Percentiles rank a stretch among this genome's conserved stretches.
Evolutionary conservation across 2,113 vertebrate species (phyloP).

Genomic region (Rhinopomastus cyanomelas): DNA sequence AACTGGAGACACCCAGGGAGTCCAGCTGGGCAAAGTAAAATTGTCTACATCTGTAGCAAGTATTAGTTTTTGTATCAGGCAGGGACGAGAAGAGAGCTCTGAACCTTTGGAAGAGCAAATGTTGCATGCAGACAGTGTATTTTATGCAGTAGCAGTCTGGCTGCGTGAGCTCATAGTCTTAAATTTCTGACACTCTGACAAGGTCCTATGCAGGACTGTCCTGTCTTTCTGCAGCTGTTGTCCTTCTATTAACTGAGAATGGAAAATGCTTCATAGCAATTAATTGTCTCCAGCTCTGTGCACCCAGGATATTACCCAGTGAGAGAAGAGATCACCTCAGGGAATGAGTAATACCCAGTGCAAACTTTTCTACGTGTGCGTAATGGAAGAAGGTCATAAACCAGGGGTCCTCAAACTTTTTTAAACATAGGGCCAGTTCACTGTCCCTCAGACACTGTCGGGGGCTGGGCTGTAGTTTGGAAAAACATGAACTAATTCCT

Average conservation of each 20-base stretch:
- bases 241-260: not conserved
- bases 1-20: not conserved
- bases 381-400: not conserved
- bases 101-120: not conserved
- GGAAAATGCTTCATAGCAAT: not conserved
- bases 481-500: no score
- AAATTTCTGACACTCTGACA: not conserved
- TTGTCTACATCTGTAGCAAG: not conserved
- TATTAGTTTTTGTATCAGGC: not conserved
- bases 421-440: no score
- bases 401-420: no score
- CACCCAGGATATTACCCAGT: not conserved
- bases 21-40: not conserved
- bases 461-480: no score
- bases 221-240: not conserved
- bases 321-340: not conserved
- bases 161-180: not conserved
- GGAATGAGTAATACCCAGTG: not conserved
- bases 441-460: no score
- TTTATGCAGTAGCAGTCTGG: not conserved
- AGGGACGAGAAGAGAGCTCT: not conserved
- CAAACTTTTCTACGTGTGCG: not conserved
- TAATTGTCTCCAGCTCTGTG: not conserved
- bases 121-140: not conserved
- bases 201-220: not conserved